Evolutionary conservation across 2,797 vertebrate species (phyloP).

Genomic region (Epinephelus awoara): DNA sequence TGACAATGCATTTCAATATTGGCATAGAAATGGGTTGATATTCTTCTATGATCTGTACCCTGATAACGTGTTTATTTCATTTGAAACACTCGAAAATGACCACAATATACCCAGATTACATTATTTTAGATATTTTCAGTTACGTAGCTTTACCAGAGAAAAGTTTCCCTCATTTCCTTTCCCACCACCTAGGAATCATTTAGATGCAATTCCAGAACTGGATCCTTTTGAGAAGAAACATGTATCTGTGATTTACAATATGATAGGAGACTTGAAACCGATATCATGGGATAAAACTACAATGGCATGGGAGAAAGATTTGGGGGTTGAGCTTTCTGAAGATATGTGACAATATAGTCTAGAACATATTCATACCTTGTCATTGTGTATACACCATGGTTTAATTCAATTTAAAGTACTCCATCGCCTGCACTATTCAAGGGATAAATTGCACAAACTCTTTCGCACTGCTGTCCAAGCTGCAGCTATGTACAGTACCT

Average conservation of each 20-base stretch:
- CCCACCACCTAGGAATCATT: not conserved
- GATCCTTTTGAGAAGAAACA: slow-evolving; percentile 2
- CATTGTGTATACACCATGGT: not conserved
- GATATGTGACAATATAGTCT: not conserved
- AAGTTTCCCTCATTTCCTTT: not conserved
- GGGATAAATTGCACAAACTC: not conserved
- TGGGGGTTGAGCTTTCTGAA: slow-evolving; percentile 1
- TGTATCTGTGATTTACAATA: slow-evolving; percentile 10
- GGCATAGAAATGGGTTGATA: not conserved
- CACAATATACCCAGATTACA: slow-evolving; percentile 5
- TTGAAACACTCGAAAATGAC: not conserved
- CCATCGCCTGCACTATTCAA: not conserved
- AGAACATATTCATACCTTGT: not conserved
- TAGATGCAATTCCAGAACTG: not conserved
- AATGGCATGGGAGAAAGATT: not conserved
- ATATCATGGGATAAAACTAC: slow-evolving; percentile 10
- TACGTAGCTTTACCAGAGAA: not conserved
- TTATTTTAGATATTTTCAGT: not conserved
- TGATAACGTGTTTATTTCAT: not conserved
- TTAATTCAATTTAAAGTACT: slow-evolving; percentile 6
- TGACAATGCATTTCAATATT: not conserved
- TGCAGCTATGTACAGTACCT: not conserved
- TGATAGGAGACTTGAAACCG: not conserved
- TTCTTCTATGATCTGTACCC: not conserved
- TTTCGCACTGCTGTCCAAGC: not conserved